Evolutionary conservation across 1,140 invertebrate genomes (phyloP).

Genomic region (Pachyrhynchus sulphureomaculatus): DNA sequence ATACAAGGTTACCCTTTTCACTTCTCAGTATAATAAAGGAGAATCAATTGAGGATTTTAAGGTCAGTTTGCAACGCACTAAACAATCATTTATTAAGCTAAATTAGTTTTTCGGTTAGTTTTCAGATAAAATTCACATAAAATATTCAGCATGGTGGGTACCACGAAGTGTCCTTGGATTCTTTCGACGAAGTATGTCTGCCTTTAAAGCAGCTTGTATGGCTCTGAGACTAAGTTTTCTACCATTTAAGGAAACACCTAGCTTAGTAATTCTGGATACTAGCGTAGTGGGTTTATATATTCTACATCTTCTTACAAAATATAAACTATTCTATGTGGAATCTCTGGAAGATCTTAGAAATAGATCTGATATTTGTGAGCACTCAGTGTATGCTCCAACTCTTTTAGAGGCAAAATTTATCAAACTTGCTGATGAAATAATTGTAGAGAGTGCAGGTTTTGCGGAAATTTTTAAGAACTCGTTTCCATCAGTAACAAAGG

Average conservation of each 20-base stretch:
- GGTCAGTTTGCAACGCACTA: conserved; percentile 26
- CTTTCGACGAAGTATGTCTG: conserved; percentile 23
- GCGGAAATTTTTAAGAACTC: conserved; percentile 40
- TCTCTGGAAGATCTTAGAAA: conserved; percentile 35
- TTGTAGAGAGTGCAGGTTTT: conserved; percentile 39
- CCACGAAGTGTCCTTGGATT: conserved; percentile 33
- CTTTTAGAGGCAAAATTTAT: conserved; percentile 39
- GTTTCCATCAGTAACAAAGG: conserved; percentile 34
- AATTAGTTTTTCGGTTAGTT: conserved; percentile 14
- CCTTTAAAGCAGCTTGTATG: conserved; percentile 35
- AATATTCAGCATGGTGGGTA: conserved; percentile 41
- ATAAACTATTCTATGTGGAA: conserved; percentile 38
- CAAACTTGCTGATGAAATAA: conserved; percentile 39
- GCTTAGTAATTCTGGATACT: conserved; percentile 40
- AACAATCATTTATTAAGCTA: neutral
- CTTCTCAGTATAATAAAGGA: conserved; percentile 35
- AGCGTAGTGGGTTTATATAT: conserved; percentile 38
- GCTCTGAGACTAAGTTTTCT: conserved; percentile 37
- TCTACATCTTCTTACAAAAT: conserved; percentile 34
- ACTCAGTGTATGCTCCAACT: conserved; percentile 32
- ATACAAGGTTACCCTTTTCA: conserved; percentile 38
- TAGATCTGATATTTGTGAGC: conserved; percentile 32
- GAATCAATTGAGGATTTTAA: conserved; percentile 37
- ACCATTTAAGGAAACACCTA: conserved; percentile 35
- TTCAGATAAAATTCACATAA: conserved; percentile 25